These are phyloP conservation scores for Anomalospiza imberbis DNA, from an alignment of 2,797 vertebrate species.

Conservation along the genomic window DNA sequence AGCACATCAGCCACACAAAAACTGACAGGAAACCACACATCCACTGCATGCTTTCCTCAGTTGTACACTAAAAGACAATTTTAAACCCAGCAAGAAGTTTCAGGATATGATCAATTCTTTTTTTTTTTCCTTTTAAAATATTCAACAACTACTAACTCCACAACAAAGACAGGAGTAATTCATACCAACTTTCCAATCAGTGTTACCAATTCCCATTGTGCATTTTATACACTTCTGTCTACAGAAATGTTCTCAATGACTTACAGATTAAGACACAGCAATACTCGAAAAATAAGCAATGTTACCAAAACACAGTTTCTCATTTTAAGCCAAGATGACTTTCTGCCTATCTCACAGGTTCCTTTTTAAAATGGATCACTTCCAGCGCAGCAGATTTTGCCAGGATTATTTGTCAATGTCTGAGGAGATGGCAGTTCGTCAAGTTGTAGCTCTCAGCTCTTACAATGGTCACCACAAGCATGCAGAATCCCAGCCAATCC, in stretches of 20 bases:
- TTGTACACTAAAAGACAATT: neutral
- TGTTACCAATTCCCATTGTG: neutral
- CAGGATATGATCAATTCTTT: neutral
- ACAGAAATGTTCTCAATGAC: neutral
- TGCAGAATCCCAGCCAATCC: neutral
- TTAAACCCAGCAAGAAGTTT: neutral
- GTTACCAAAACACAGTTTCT: neutral
- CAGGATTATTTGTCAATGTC: neutral
- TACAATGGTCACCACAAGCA: neutral
- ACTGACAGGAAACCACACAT: neutral
- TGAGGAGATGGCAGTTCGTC: neutral
- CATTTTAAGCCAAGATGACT: neutral
- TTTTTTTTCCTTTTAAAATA: neutral
- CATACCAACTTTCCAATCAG: neutral
- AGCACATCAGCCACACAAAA: neutral
- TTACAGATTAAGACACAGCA: neutral
- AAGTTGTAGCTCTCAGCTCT: neutral
- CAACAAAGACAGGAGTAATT: neutral
- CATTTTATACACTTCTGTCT: neutral
- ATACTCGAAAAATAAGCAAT: neutral
- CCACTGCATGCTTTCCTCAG: neutral
- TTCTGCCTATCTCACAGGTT: neutral
- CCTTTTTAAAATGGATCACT: neutral
- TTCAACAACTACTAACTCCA: neutral
- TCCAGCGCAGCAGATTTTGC: neutral